These are phyloP conservation scores for Mercenaria mercenaria DNA, from an alignment of 1,140 invertebrate species.

Conservation along the genomic window DNA sequence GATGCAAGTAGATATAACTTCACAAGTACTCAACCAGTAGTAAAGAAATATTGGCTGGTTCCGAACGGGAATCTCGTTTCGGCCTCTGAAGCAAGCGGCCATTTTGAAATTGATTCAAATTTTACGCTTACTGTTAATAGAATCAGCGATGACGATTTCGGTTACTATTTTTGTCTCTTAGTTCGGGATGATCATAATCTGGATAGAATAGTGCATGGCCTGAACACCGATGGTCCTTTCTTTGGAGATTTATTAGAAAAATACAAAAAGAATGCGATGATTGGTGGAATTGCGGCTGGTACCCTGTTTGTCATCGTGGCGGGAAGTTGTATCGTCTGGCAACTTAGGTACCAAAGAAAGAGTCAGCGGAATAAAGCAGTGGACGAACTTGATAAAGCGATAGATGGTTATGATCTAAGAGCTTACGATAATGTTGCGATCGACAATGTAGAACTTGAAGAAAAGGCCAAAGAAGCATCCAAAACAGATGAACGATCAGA, in stretches of 20 bases:
- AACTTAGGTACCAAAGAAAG: not conserved
- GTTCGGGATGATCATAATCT: conserved; percentile 32
- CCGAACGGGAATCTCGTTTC: conserved; percentile 31
- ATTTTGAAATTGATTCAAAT: conserved; percentile 12
- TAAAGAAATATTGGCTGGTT: conserved; percentile 20
- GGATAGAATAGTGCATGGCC: conserved; percentile 6
- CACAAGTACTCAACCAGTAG: not conserved
- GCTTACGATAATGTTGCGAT: conserved; percentile 43
- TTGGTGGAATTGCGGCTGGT: conserved; percentile 54
- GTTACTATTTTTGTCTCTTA: conserved; percentile 43
- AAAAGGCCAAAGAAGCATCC: not conserved
- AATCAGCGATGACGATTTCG: conserved; percentile 50
- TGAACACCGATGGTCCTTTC: conserved; percentile 42
- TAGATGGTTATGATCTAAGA: conserved; percentile 39
- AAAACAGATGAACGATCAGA: not conserved
- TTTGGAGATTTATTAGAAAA: conserved; percentile 46
- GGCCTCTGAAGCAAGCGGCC: not conserved
- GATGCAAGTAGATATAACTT: not conserved
- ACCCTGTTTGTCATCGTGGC: conserved; percentile 43
- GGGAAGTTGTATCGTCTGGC: conserved; percentile 28
- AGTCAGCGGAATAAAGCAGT: conserved; percentile 16
- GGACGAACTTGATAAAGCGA: conserved; percentile 54
- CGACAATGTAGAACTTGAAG: not conserved
- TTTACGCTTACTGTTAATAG: conserved; percentile 30
- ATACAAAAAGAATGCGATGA: conserved; percentile 43